Evolutionary conservation across 2,113 vertebrate species (phyloP), one percentile per base, ranked within the genome.

Genomic region (Odocoileus hemionus): DNA sequence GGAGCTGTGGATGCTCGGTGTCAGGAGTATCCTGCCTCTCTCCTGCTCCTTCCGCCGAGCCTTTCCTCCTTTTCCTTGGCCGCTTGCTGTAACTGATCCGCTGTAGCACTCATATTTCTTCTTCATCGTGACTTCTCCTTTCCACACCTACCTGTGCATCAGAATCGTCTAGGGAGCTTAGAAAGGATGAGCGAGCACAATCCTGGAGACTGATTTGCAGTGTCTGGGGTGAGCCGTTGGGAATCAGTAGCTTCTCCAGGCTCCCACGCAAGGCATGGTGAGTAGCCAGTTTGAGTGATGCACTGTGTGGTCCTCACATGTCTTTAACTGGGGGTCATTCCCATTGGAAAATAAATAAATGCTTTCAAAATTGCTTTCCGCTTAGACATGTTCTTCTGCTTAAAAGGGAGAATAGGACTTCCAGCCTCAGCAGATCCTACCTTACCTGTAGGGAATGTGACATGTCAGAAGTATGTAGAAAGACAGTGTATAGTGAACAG

Each of bases 11-110:
- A 3, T 3, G 14, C 23, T 25, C 3, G 21, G 6, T 74, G 70
- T 74, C 25, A 43, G 0, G 10, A 7, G 7, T 7, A 43, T 14
- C 10, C 12, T 9, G 1, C 26, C 52, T 60, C n/a, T 61, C 28
- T 7, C 33, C 10, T 28, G 36, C 14, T 36, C 28, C 17, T 82
- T 25, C 23, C 57, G 23, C 23, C 78, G 15, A 19, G 43, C 36
- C 13, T 36, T 82, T 82, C 52, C 7, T 83, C 74, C 60, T 95
- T 43, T 95, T 80, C 54, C 45, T 88, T 47, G 61, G 23, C 61
- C 39, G 28, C 3, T 78, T 25, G 86, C 26, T 25, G 0, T 67
- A 28, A n/a, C 30, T 74, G 92, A 58, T n/a, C 25, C 17, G 4
- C 87, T 28, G 3, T 50, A 78, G 52, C 39, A 78, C 36, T 60